These are phyloP conservation scores for Prunella fulvescens DNA, from an alignment of 2,113 vertebrate genomes.

Conservation along the genomic window DNA sequence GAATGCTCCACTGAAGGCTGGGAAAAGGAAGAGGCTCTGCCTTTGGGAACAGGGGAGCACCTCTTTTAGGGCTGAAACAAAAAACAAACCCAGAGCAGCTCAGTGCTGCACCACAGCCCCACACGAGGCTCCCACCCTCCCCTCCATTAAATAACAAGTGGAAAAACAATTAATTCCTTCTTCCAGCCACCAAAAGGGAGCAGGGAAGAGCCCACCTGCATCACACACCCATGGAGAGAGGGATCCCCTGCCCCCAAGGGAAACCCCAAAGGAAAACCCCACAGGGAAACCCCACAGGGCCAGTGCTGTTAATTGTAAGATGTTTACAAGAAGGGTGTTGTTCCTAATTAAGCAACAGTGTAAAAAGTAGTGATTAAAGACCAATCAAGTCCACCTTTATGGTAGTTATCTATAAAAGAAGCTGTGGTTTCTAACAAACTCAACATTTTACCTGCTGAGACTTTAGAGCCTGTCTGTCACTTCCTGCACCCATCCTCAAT, in stretches of 20 bases:
- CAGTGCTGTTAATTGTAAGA: not conserved
- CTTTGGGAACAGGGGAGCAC: accelerated
- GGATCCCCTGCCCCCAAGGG: not conserved
- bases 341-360: not conserved
- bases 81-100: not conserved
- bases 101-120: not conserved
- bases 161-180: not conserved
- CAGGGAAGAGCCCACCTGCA: not conserved
- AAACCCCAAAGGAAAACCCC: not conserved
- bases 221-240: not conserved
- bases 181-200: not conserved
- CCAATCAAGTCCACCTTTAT: not conserved
- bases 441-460: not conserved
- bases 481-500: not conserved
- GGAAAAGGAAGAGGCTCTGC: not conserved
- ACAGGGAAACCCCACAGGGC: no score
- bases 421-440: not conserved
- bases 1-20: accelerated
- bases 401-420: not conserved
- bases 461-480: not conserved
- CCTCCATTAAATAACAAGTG: accelerated
- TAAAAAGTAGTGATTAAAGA: not conserved
- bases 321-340: not conserved
- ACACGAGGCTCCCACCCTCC: accelerated
- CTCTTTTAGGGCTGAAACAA: not conserved